Evolutionary conservation across 1,140 invertebrate species (phyloP).

Genomic region (Campodea augens): DNA sequence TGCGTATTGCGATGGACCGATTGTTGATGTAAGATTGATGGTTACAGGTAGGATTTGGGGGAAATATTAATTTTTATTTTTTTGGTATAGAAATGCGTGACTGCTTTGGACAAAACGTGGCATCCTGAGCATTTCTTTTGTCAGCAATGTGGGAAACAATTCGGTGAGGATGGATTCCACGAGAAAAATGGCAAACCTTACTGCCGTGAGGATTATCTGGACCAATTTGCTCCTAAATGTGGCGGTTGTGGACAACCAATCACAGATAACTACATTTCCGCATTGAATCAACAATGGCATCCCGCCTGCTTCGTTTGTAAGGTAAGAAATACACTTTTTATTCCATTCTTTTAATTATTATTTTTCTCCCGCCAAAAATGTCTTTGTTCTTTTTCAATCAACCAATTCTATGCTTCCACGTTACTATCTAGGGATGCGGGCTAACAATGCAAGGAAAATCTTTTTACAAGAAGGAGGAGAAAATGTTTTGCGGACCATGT

Average conservation of each 20-base stretch:
- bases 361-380: constrained; percentile 8
- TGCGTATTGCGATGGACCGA: constrained; percentile 94
- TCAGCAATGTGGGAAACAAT: constrained; percentile 89
- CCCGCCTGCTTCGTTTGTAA: constrained; percentile 98
- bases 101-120: constrained; percentile 94
- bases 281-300: constrained; percentile 95
- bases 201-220: constrained; percentile 88
- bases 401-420: neutral
- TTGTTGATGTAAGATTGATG: constrained; percentile 64
- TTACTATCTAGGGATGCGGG: constrained; percentile 63
- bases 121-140: constrained; percentile 99
- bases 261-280: constrained; percentile 98
- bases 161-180: constrained; percentile 92
- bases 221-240: constrained; percentile 98
- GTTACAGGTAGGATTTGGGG: no score
- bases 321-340: constrained; percentile 42
- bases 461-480: constrained; percentile 86
- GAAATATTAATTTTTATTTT: neutral
- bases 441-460: constrained; percentile 75
- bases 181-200: constrained; percentile 86
- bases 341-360: constrained; percentile 7
- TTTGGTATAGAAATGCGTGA: constrained; percentile 85
- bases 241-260: constrained; percentile 91
- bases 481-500: constrained; percentile 74
- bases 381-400: constrained; percentile 1